Conservation (phyloP, 2,888 invertebrate species). For the Hyposoter didymator region DNA sequence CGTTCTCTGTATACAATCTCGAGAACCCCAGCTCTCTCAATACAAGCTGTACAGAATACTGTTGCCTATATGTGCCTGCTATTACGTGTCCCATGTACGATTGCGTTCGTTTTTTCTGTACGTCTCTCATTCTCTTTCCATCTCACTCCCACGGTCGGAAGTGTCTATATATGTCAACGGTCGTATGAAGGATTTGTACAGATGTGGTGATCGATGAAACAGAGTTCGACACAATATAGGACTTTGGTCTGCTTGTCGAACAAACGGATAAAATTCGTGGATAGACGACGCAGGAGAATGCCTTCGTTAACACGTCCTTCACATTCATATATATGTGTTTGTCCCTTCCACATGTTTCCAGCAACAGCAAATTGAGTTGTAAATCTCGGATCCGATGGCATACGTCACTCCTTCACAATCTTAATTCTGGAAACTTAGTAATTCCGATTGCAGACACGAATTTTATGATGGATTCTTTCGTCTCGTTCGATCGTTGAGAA, state of each 20-base stretch:
- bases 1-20: conserved; percentile 54
- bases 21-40: conserved; percentile 36
- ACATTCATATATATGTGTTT: background rate
- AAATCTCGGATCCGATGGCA: background rate
- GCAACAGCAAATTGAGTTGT: background rate
- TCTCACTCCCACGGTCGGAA: background rate
- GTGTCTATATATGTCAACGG: background rate
- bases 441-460: background rate
- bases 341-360: background rate
- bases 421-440: background rate
- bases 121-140: background rate
- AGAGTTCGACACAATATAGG: conserved; percentile 35
- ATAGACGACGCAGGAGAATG: conserved; percentile 44
- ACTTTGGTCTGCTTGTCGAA: conserved; percentile 38
- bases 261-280: conserved; percentile 46
- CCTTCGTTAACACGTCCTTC: conserved; percentile 55
- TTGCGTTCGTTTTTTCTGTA: conserved; percentile 41
- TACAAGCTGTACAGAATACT: conserved; percentile 37
- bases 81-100: conserved; percentile 61
- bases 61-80: conserved; percentile 34
- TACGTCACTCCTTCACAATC: background rate
- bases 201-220: conserved; percentile 38
- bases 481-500: too few relatives aligned
- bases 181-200: conserved; percentile 13
- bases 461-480: background rate